phyloP scores from a whole-genome alignment of 2,797 vertebrate species.

The Buphagus erythrorhynchus region DNA sequence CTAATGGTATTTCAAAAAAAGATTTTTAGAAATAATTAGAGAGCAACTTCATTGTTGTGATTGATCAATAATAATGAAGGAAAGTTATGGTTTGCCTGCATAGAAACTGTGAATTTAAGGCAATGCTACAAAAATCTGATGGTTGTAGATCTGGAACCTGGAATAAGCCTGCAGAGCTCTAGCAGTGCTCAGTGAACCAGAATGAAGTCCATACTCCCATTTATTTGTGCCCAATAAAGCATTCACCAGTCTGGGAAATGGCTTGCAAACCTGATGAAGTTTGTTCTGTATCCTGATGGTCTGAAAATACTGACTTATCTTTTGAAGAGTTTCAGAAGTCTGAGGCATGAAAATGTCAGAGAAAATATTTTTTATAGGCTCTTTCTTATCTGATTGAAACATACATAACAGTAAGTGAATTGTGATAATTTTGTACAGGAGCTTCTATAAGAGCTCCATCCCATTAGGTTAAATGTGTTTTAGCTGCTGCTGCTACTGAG shows the following conservation, averaged over 20 bases:
- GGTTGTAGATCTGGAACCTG: not conserved
- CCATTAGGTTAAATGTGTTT: constrained; percentile 64
- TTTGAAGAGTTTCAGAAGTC: not conserved
- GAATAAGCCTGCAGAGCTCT: not conserved
- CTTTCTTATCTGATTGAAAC: constrained; percentile 60
- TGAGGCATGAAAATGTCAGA: constrained; percentile 36
- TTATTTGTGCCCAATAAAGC: not conserved
- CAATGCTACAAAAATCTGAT: not conserved
- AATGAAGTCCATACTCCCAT: rapidly evolving
- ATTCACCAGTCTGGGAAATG: not conserved
- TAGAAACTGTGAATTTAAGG: not conserved
- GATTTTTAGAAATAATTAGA: not conserved
- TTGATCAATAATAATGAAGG: not conserved
- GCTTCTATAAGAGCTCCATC: constrained; percentile 53
- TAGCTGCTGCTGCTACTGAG: constrained; percentile 69
- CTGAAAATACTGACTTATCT: not conserved
- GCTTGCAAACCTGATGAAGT: not conserved
- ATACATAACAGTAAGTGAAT: constrained; percentile 62
- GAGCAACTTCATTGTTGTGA: not conserved
- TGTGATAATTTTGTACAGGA: constrained; percentile 60
- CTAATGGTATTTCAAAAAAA: not conserved
- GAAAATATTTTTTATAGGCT: constrained; percentile 24
- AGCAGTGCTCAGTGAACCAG: not conserved
- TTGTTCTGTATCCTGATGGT: not conserved
- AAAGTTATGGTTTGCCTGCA: not conserved